Conservation (phyloP, 1,140 invertebrate species). For the Acromyrmex charruanus region DNA sequence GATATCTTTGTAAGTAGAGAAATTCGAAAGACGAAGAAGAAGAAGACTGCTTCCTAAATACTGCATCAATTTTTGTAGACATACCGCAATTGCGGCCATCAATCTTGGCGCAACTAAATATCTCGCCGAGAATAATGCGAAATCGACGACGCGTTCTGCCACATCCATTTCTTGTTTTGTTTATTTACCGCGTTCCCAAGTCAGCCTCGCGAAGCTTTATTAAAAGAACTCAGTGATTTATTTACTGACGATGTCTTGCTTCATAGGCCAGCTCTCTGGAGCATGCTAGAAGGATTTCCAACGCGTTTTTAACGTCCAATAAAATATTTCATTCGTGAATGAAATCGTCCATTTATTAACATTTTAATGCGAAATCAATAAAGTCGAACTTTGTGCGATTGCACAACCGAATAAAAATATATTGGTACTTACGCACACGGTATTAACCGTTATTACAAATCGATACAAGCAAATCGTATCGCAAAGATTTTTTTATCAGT, state of each 20-base stretch:
- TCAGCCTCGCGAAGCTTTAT: conserved; percentile 31
- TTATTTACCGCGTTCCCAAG: conserved; percentile 30
- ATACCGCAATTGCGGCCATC: neutral
- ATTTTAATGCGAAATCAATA: conserved; percentile 52
- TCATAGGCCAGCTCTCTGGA: neutral
- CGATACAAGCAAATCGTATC: neutral
- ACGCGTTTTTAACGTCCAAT: neutral
- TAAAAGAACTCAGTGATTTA: conserved; percentile 43
- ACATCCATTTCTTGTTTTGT: conserved; percentile 28
- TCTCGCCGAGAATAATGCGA: conserved; percentile 35
- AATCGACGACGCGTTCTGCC: conserved; percentile 23
- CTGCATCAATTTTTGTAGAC: conserved; percentile 30
- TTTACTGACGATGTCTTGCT: conserved; percentile 23
- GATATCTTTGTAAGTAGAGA: neutral
- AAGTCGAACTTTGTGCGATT: neutral
- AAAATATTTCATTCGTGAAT: conserved; percentile 17
- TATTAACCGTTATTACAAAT: conserved; percentile 19
- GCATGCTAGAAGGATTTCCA: neutral
- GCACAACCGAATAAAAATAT: neutral
- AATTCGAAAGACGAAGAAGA: neutral
- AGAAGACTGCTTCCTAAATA: conserved; percentile 1
- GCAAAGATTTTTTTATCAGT: neutral
- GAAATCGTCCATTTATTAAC: conserved; percentile 26
- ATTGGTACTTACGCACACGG: neutral
- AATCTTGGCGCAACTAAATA: conserved; percentile 35